Evolutionary conservation across 2,797 vertebrate species (phyloP).

Genomic region (Hemibagrus guttatus): DNA sequence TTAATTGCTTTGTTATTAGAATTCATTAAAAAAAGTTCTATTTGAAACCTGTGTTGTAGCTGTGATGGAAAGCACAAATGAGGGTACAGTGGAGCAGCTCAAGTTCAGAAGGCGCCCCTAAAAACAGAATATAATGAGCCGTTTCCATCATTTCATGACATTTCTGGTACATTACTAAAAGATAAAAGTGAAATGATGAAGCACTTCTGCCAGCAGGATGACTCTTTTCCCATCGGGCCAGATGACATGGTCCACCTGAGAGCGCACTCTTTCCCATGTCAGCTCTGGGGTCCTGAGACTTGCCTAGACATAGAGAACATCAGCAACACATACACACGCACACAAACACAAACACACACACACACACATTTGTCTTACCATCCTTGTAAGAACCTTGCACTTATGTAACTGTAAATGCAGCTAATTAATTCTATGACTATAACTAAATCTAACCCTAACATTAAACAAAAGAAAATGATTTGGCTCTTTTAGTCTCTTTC

Average conservation of each 20-base stretch:
- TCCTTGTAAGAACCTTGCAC: not conserved
- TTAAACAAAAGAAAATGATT: not conserved
- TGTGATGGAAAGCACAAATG: constrained; percentile 97
- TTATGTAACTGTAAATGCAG: not conserved
- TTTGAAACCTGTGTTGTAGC: constrained; percentile 86
- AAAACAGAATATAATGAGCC: constrained; percentile 30
- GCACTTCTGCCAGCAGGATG: constrained; percentile 93
- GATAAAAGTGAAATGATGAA: not conserved
- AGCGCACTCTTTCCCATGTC: constrained; percentile 96
- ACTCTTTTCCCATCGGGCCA: constrained; percentile 97
- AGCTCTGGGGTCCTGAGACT: constrained; percentile 95
- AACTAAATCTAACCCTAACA: not conserved
- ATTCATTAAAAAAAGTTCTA: not conserved
- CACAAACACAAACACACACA: constrained; percentile 12
- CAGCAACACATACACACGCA: constrained; percentile 9
- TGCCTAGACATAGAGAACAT: constrained; percentile 73
- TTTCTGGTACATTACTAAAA: not conserved
- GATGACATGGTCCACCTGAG: constrained; percentile 97
- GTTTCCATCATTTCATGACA: not conserved
- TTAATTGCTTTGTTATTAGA: not conserved
- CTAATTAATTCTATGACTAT: not conserved
- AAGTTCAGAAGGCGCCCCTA: constrained; percentile 96
- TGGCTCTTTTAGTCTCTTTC: not conserved
- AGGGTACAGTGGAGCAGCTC: constrained; percentile 97
- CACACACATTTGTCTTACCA: not conserved